Conservation (phyloP, 2,113 vertebrate species). For the Paramormyrops kingsleyae region DNA sequence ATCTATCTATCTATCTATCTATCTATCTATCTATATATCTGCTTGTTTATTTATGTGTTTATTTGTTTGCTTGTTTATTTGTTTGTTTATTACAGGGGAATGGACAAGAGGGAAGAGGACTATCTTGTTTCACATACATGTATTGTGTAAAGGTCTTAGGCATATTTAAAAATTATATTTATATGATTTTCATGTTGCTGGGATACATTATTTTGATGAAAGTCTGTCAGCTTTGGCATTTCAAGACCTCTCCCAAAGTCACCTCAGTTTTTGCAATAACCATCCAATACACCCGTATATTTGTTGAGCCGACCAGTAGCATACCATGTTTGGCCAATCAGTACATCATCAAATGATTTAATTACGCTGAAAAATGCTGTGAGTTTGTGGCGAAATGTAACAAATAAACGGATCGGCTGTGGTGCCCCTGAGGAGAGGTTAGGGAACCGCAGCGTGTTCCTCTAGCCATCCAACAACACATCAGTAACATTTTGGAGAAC, state of each 20-base stretch:
- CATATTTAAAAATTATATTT: not conserved
- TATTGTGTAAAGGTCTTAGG: not conserved
- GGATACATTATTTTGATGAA: not conserved
- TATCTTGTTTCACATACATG: not conserved
- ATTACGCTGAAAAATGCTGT: not conserved
- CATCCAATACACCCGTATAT: not conserved
- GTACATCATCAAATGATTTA: not conserved
- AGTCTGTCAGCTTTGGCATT: not conserved
- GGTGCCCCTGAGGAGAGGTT: not conserved
- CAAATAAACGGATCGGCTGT: not conserved
- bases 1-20: not conserved
- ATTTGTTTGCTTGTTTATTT: not conserved
- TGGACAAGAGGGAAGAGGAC: not conserved
- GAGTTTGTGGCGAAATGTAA: not conserved
- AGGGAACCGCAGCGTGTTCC: not conserved
- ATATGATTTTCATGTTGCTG: not conserved
- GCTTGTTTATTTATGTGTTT: not conserved
- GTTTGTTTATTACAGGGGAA: not conserved
- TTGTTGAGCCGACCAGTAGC: not conserved
- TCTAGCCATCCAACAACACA: not conserved
- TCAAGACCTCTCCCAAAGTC: not conserved
- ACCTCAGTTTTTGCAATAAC: not conserved
- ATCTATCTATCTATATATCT: not conserved
- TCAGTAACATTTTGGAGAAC: not conserved
- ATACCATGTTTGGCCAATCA: not conserved